Percentiles rank a stretch among this genome's conserved stretches.
These are phyloP conservation scores for Dolichoris vasculosae DNA, from an alignment of 1,140 invertebrate genomes.

Conservation along the genomic window DNA sequence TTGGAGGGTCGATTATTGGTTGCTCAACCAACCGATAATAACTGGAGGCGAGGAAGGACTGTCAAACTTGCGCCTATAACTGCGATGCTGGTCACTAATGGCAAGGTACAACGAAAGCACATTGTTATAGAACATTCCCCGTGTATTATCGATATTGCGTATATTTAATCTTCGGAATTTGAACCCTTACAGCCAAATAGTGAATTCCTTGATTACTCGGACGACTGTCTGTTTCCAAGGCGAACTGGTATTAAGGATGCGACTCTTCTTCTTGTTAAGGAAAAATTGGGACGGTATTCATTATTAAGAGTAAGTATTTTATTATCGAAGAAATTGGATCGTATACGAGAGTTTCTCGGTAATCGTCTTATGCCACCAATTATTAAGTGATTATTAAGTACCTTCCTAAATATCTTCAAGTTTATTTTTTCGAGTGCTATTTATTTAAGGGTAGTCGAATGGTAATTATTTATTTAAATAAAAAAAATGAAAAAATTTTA, in stretches of 20 bases:
- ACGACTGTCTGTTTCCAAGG: conserved; percentile 77
- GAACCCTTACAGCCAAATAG: conserved; percentile 72
- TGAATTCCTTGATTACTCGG: conserved; percentile 68
- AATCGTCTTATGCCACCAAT: too few relatives aligned
- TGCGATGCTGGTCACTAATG: conserved; percentile 90
- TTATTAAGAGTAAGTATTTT: conserved; percentile 81
- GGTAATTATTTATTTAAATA: too few relatives aligned
- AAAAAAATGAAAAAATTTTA: too few relatives aligned
- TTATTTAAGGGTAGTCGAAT: too few relatives aligned
- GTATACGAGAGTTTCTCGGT: too few relatives aligned
- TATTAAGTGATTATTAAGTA: too few relatives aligned
- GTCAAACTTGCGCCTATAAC: conserved; percentile 91
- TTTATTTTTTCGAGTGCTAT: too few relatives aligned
- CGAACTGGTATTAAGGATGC: conserved; percentile 88
- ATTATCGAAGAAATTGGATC: too few relatives aligned
- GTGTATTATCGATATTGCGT: too few relatives aligned
- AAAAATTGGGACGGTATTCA: conserved; percentile 91
- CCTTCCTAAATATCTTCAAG: too few relatives aligned
- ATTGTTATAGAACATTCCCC: neutral
- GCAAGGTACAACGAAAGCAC: conserved; percentile 78
- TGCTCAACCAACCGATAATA: conserved; percentile 90
- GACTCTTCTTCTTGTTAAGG: conserved; percentile 89
- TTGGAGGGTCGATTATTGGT: conserved; percentile 90
- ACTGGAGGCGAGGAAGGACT: conserved; percentile 90
- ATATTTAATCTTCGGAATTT: neutral